Conservation (phyloP, 2,113 vertebrate species). For the Eurypyga helias region DNA sequence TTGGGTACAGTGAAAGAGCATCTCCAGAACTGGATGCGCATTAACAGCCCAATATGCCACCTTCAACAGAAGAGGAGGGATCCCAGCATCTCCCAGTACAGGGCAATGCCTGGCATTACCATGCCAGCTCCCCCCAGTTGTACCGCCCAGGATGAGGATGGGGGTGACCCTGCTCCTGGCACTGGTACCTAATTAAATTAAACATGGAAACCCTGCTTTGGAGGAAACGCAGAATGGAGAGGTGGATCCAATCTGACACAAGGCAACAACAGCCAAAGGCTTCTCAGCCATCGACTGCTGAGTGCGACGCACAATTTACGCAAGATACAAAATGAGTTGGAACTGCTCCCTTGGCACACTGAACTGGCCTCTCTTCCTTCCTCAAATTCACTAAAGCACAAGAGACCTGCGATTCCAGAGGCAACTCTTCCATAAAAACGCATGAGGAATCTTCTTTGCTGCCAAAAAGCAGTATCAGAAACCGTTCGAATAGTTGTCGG, state of each 20-base stretch:
- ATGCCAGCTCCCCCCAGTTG: rapidly evolving
- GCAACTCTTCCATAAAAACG: not conserved
- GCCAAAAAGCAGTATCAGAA: not conserved
- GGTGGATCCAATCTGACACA: rapidly evolving
- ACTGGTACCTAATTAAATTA: not conserved
- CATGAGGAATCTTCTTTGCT: not conserved
- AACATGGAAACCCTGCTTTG: not conserved
- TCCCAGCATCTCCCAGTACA: not conserved
- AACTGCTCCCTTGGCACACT: not conserved
- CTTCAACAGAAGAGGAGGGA: not conserved
- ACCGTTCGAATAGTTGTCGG: not conserved
- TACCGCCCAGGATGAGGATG: not conserved
- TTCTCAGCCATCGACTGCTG: rapidly evolving
- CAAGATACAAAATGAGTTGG: not conserved
- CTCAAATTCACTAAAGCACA: not conserved
- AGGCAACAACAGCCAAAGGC: not conserved
- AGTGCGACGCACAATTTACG: rapidly evolving
- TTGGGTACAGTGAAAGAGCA: rapidly evolving
- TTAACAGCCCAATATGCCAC: not conserved
- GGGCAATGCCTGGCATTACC: not conserved
- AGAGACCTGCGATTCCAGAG: not conserved
- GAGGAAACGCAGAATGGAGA: not conserved
- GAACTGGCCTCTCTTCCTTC: not conserved
- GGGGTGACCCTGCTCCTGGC: not conserved
- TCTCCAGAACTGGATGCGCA: not conserved